phyloP scores from a whole-genome alignment of 2,113 vertebrate species.

The Podarcis cretensis region DNA sequence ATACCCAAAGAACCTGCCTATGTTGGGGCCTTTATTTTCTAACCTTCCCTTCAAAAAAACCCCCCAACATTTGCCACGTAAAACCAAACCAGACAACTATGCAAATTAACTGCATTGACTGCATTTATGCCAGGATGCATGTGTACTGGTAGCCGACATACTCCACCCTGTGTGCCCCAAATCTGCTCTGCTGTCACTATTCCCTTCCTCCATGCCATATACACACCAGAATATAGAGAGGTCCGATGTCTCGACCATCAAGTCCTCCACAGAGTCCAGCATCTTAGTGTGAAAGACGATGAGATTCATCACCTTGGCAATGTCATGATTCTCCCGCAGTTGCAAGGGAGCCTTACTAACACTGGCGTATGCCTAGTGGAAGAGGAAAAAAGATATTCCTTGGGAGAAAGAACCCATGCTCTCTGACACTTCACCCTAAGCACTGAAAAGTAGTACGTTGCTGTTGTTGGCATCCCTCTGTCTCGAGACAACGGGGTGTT shows the following conservation, averaged over 20 bases:
- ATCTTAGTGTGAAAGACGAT: slow-evolving; percentile 90
- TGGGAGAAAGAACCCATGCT: background rate
- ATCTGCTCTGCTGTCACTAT: background rate
- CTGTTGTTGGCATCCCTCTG: no score
- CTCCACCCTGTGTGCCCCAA: background rate
- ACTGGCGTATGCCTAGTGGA: slow-evolving; percentile 87
- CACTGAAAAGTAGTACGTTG: background rate
- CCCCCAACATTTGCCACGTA: background rate
- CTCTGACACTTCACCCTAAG: background rate
- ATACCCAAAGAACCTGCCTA: background rate
- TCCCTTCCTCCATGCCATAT: background rate
- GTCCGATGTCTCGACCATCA: slow-evolving; percentile 86
- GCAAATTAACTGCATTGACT: background rate
- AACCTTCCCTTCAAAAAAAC: background rate
- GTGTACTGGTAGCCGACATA: background rate
- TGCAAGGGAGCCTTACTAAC: slow-evolving; percentile 85
- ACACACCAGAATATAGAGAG: slow-evolving; percentile 87
- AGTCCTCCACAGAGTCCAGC: slow-evolving; percentile 82
- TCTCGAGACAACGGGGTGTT: no score
- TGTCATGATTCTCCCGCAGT: slow-evolving; percentile 80
- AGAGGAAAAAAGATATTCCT: background rate
- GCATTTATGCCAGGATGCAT: background rate
- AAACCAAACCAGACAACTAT: background rate
- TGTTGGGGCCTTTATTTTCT: background rate
- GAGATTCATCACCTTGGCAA: slow-evolving; percentile 91